Conservation (phyloP, 2,888 invertebrate genomes). For the Hypomecis atomaria region DNA sequence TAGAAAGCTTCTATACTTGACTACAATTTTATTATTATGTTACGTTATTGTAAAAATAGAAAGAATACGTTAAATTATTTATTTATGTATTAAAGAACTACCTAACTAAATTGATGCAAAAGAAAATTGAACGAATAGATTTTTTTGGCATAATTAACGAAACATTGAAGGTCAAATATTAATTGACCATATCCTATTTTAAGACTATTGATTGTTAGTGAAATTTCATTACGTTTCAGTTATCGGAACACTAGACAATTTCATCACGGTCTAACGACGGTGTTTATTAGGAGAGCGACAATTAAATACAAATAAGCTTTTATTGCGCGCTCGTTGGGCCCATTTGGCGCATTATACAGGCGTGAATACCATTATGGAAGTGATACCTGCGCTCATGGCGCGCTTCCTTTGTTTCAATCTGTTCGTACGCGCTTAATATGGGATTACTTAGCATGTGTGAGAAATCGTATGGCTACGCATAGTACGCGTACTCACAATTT, state of each 20-base stretch:
- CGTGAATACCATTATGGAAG: slow-evolving; percentile 21
- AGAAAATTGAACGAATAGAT: too few species aligned
- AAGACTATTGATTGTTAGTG: slow-evolving; percentile 39
- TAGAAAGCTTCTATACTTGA: too few species aligned
- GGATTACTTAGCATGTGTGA: slow-evolving; percentile 6
- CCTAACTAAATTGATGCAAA: too few species aligned
- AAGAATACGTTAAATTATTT: too few species aligned
- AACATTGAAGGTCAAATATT: too few species aligned
- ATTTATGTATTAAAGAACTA: too few species aligned
- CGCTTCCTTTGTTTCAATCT: slow-evolving; percentile 25
- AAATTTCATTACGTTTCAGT: slow-evolving; percentile 59
- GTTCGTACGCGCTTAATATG: slow-evolving; percentile 2
- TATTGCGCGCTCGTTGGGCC: slow-evolving; percentile 27
- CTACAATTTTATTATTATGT: too few species aligned
- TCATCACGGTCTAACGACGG: slow-evolving; percentile 50
- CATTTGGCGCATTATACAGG: slow-evolving; percentile 24
- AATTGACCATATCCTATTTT: too few species aligned
- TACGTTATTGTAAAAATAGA: too few species aligned
- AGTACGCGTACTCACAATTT: background rate
- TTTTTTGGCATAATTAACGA: too few species aligned
- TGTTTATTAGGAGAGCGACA: slow-evolving; percentile 51
- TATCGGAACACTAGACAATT: slow-evolving; percentile 54
- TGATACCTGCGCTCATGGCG: slow-evolving; percentile 22
- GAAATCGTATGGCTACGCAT: background rate
- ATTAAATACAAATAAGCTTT: slow-evolving; percentile 44